Evolutionary conservation across 2,888 invertebrate species (phyloP).

Genomic region (Agriotes lineatus): DNA sequence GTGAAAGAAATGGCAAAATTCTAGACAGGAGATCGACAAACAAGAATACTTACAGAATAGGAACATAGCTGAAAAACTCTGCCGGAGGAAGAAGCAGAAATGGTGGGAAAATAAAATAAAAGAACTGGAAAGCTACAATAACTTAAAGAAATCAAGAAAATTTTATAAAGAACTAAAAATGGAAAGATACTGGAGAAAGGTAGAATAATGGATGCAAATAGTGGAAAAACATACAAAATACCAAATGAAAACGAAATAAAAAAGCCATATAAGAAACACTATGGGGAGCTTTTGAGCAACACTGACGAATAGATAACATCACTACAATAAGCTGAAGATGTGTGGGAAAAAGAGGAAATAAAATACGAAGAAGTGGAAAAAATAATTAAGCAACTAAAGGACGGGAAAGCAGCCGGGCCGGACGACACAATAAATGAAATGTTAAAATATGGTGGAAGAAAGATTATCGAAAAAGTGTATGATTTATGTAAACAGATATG

Average conservation of each 20-base stretch:
- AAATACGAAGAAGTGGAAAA: background rate
- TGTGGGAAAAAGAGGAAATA: background rate
- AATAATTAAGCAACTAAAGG: background rate
- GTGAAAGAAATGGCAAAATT: background rate
- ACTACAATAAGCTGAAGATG: background rate
- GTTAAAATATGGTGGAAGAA: background rate
- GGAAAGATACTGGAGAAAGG: background rate
- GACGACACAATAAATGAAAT: background rate
- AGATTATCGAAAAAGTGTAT: background rate
- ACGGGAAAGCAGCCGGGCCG: background rate
- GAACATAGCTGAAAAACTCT: background rate
- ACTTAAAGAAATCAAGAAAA: background rate
- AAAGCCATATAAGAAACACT: background rate
- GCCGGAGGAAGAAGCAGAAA: background rate
- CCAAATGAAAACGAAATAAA: background rate
- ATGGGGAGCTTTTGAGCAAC: background rate
- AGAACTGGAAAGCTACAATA: background rate
- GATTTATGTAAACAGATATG: background rate
- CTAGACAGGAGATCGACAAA: background rate
- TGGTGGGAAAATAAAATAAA: background rate
- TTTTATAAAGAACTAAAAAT: background rate
- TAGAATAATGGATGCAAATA: background rate
- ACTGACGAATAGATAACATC: background rate
- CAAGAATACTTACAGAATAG: background rate
- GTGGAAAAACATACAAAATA: background rate